Evolutionary conservation across 1,140 invertebrate species (phyloP).

Genomic region (Tetramorium simillimum): DNA sequence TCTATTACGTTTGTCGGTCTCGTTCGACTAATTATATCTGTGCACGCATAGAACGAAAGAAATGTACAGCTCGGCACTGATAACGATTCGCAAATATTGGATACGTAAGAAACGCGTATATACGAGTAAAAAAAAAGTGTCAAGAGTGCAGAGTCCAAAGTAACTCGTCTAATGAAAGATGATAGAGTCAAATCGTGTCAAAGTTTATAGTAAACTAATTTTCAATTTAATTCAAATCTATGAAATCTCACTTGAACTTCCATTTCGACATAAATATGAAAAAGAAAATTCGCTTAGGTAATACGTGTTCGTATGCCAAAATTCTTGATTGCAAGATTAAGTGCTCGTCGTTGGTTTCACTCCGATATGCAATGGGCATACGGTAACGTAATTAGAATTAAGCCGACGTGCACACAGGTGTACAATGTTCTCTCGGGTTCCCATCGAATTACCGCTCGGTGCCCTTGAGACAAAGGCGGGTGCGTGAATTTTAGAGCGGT

Average conservation of each 20-base stretch:
- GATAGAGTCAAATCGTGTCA: neutral
- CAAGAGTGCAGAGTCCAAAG: neutral
- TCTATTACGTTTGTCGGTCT: neutral
- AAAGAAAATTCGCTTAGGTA: neutral
- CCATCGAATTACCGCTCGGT: conserved; percentile 8
- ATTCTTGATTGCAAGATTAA: neutral
- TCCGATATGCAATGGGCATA: neutral
- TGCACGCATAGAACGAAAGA: neutral
- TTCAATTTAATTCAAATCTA: neutral
- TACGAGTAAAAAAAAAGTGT: neutral
- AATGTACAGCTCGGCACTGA: neutral
- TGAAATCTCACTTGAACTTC: neutral
- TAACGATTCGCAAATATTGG: neutral
- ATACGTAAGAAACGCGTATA: neutral
- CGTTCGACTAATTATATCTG: neutral
- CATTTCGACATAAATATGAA: neutral
- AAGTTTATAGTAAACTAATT: neutral
- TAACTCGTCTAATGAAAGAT: neutral
- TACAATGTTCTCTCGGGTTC: neutral
- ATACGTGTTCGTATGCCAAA: neutral
- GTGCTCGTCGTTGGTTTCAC: neutral
- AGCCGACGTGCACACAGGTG: conserved; percentile 3
- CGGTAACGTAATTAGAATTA: conserved; percentile 21
- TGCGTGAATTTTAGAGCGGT: conserved; percentile 44
- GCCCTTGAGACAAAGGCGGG: conserved; percentile 48